Conservation (phyloP, 2,113 vertebrate genomes). For the cattle (Bos taurus) region DNA sequence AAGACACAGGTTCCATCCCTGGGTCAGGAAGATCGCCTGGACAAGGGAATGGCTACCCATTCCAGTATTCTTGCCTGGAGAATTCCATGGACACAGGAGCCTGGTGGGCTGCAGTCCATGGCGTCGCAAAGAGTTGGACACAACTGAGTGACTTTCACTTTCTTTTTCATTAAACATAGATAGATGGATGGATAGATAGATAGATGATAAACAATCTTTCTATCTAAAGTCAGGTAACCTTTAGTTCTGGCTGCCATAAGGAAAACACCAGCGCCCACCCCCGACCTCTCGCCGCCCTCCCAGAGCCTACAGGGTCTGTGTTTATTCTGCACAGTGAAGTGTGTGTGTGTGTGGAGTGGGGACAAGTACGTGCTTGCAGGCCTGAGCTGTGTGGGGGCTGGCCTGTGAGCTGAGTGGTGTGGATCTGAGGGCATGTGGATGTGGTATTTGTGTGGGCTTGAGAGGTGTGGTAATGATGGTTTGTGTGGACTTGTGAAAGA, state of each 20-base stretch:
- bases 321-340: not conserved
- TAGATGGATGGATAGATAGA: not conserved
- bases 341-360: not conserved
- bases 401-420: not conserved
- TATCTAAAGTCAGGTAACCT: not conserved
- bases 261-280: not conserved
- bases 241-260: not conserved
- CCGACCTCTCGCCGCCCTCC: rapidly evolving
- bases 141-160: not conserved
- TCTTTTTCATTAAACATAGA: not conserved
- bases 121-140: not conserved
- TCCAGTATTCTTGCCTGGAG: not conserved
- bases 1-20: not conserved
- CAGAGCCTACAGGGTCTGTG: not conserved
- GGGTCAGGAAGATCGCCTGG: not conserved
- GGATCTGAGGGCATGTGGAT: constrained; percentile 18
- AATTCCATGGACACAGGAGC: not conserved
- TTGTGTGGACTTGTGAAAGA: constrained; percentile 49
- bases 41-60: not conserved
- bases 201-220: not conserved
- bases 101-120: not conserved
- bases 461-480: constrained; percentile 32
- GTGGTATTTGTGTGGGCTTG: constrained; percentile 42
- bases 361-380: not conserved
- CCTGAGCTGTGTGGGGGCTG: not conserved